Base-by-base conservation (phyloP, 2,888 invertebrate species). In the Caenorhabditis imperialis region DNA sequence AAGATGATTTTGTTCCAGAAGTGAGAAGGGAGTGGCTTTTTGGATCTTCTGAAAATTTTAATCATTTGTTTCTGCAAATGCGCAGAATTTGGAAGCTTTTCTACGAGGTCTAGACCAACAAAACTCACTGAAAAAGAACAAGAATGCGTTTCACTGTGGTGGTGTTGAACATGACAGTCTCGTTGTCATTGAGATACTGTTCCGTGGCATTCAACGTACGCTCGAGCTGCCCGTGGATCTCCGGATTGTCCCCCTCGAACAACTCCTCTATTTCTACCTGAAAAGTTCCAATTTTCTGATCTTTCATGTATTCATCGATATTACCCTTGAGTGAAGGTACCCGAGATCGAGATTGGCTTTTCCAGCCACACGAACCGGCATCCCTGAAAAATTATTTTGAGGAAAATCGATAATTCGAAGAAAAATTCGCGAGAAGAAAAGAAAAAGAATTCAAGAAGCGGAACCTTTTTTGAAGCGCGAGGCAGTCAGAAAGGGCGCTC, bases 71-170 rank as follows among this genome's bases (percentile, higher is more conserved):
- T 20, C 20, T 23, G 16, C 25, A 18, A 7, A 51, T 37, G 18
- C 16, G 27, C 35, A 1, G 14, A n/a, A 37, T 48, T 47, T 23
- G 6, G 4, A 47, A 3, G 4, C 25, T 47, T 47, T 47, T 23
- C 5, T 2, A n/a, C 22, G 22, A 16, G 7, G 27, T 8, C 8
- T 44, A 25, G n/a, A 18, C n/a, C 14, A 12, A 48, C 54, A 45
- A 42, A 12, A n/a, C 54, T 47, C 18, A 75, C 77, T 67, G 63
- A 18, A 65, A 33, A 12, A 81, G 53, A 7, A 65, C 53, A 5
- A 81, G 44, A 23, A 81, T 79, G 3, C 81, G 62, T 45, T 81
- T 81, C 16, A 79, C 14, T 4, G 81, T 77, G n/a, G 73, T 57
- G 1, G 74, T 23, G 18, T 55, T 65, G 33, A 74, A 74, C 7